Base-by-base conservation (phyloP, 2,797 vertebrate genomes). In the Dendrocincla fuliginosa region DNA sequence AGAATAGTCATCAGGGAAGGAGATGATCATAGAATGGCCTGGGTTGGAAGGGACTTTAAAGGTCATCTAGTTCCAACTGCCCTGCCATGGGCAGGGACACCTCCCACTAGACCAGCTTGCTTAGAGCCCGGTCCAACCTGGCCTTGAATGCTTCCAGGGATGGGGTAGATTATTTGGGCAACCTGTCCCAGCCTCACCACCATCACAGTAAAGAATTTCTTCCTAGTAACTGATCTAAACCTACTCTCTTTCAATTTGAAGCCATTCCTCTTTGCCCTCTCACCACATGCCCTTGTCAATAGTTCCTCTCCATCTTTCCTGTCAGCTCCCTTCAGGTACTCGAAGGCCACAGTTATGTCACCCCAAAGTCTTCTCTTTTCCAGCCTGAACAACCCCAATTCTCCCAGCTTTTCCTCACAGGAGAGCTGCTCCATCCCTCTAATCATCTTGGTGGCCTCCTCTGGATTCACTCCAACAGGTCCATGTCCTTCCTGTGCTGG, bases 401-500 rank as follows among this genome's bases (percentile, higher is more conserved):
- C 37, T 64, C 50, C 39, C 50, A 46, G 44, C 20, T 28, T 71
- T 46, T 59, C 39, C 50, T 44, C 8, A 16, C 2, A 18, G 52
- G 16, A 52, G 37, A 57, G 37, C 12, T 84, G 8, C n/a, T 84
- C 12, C 65, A 57, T 32, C 7, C 30, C 14, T 9, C 24, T 50
- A n/a, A 30, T 49, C 5, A 30, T 8, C 44, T 13, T 32, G n/a
- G 14, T 33, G 19, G 24, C 24, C 44, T 64, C 17, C 63, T 70
- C 79, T 77, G 42, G 37, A 4, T 28, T 50, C 6, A 9, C 16
- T 33, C 37, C 42, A 44, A 27, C 32, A 37, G n/a, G 35, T n/a
- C 0, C 0, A 4, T 11, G 32, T 35, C 25, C 28, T 33, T 27
- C 7, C 50, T 23, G 44, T 23, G 44, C 42, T 64, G 56, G 49